Base-by-base conservation (phyloP, 2,888 invertebrate species). In the Eurytoma adleriae region DNA sequence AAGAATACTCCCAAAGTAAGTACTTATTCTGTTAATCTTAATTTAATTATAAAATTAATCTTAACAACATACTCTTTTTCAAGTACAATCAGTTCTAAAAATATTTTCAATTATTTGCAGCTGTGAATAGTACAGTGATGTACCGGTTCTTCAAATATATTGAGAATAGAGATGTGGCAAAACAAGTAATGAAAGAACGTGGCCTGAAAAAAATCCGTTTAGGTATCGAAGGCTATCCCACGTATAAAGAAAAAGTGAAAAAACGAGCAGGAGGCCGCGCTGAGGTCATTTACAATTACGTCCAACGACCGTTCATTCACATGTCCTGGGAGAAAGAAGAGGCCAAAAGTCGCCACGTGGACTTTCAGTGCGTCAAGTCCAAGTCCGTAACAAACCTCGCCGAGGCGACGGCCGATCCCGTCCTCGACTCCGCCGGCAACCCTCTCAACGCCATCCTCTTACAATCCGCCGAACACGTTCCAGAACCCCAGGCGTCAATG, bases 321-420 rank as follows among this genome's bases (percentile, higher is more conserved):
- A 98, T 98, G 96, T 98, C 98, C 0, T 99, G 99, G 99, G 99
- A 99, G 90, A 99, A 99, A 88, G 99, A 99, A 88, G 99, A 99
- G 88, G 99, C 99, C 0, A 98, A 99, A 89, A 98, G 98, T 88
- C 94, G 99, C 0, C 99, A 99, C 89, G 99, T 99, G 0, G 99
- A 99, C 91, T 99, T 99, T 89, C 97, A 99, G 92, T 99, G 99
- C 90, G 98, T 99, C 76, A 99, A 98, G 91, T 98, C 98, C 3
- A 99, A 99, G 89, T 98, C 98, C 0, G 98, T 99, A 48, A 99
- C 98, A 13, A 99, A 99, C 91, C 92, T 99, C 82, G 98, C 98
- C 0, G 98, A 98, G 87, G 98, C 98, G 0, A 97, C 97, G 0
- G 98, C 98, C 0, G 98, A 98, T 91, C 97, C 97, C 0, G 95